Evolutionary conservation across 2,888 invertebrate genomes (phyloP), one percentile per base, ranked within the genome.

Genomic region (Mimas tiliae): DNA sequence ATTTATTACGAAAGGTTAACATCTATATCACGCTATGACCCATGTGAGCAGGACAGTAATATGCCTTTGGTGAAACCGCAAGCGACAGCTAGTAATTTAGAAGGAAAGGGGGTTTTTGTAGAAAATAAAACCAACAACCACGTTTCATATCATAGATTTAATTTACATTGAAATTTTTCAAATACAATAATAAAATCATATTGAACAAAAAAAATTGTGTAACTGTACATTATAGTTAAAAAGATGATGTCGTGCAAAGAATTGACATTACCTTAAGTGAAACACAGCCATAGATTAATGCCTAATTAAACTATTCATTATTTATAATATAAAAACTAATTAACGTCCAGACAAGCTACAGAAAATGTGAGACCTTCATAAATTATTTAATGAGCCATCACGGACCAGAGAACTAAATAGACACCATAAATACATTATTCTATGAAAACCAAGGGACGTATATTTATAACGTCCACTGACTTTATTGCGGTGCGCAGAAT

Each of bases 221-320:
- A 77, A 85, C 88, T 89, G 85, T 91, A 92, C 90, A 90, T 67
- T 82, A 84, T 79, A 86, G 78, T 86, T 82, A 81, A 85, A 55
- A 85, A 91, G 86, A 89, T 88, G 85, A 88, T 89, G 86, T 89
- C 83, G 93, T 93, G 93, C 93, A 90, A 87, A 89, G 89, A 93
- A 92, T 93, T 93, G 93, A 93, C 93, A 80, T 90, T 90, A 91
- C 83, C 88, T 91, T 92, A 90, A 83, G 90, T 93, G 91, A 92
- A 89, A 93, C 93, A 93, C 93, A 93, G 93, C 93, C 93, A 91
- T 91, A 90, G 86, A 88, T 91, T 91, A 88, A 88, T 83, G 85
- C 83, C 86, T 90, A 65, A 66, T 62, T 67, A 62, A 67, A 58
- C 58, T 64, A 67, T 55, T 66, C 72, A 73, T 70, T 73, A 74